Conservation (phyloP, 2,113 vertebrate genomes). For the Scytalopus superciliaris region DNA sequence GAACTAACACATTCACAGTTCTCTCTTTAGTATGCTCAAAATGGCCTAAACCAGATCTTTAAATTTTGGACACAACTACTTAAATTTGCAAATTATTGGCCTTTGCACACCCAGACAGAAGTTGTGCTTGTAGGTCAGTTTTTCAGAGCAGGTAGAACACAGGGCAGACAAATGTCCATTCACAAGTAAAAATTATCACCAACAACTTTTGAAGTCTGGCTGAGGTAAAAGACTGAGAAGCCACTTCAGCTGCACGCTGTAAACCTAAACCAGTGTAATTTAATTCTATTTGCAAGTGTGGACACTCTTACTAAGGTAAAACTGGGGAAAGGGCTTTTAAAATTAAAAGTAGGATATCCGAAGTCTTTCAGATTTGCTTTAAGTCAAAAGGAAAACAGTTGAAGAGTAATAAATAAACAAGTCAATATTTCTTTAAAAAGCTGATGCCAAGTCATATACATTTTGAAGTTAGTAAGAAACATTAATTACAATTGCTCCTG, state of each 20-base stretch:
- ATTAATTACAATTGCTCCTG: neutral
- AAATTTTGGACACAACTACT: neutral
- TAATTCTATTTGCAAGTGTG: neutral
- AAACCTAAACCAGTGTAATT: neutral
- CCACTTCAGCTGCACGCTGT: neutral
- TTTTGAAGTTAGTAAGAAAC: neutral
- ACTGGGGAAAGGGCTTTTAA: neutral
- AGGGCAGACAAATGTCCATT: neutral
- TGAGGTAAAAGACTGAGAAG: neutral
- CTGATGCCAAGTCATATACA: neutral
- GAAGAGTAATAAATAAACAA: slow-evolving; percentile 45
- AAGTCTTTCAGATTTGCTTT: slow-evolving; percentile 27
- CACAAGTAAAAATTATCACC: neutral
- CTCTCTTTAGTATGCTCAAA: neutral
- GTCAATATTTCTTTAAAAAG: slow-evolving; percentile 38
- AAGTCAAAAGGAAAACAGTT: slow-evolving; percentile 5
- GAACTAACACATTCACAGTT: neutral
- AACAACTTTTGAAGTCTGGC: neutral
- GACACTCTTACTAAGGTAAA: neutral
- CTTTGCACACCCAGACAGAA: neutral
- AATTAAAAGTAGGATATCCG: neutral
- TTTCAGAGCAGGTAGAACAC: neutral
- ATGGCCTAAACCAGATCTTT: neutral
- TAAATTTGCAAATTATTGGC: neutral
- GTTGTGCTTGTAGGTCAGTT: neutral